Conservation (phyloP, 2,888 invertebrate genomes). For the Conops quadrifasciatus region DNA sequence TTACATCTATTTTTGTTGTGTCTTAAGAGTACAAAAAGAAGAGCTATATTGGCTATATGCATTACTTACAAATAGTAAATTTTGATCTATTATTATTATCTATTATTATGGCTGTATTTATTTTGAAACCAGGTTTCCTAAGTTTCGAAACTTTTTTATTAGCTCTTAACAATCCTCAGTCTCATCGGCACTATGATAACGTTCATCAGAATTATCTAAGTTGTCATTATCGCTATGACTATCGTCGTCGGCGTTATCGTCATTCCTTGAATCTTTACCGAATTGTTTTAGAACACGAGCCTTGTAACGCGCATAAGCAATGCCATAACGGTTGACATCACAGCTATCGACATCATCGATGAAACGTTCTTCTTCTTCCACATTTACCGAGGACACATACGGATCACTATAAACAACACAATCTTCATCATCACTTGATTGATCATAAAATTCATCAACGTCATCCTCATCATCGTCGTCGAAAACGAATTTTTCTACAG, state of each 20-base stretch:
- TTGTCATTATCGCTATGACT: slow-evolving; percentile 33
- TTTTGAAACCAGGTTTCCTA: neutral
- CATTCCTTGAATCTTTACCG: slow-evolving; percentile 39
- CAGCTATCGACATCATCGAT: slow-evolving; percentile 64
- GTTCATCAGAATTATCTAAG: slow-evolving; percentile 37
- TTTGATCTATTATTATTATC: too few relatives aligned
- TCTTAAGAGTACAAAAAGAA: too few relatives aligned
- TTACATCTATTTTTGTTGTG: too few relatives aligned
- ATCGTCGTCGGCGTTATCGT: slow-evolving; percentile 41
- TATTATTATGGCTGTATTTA: too few relatives aligned
- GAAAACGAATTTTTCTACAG: slow-evolving; percentile 66
- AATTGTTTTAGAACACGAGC: slow-evolving; percentile 64
- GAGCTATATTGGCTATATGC: too few relatives aligned
- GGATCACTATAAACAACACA: slow-evolving; percentile 53
- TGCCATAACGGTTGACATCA: slow-evolving; percentile 72
- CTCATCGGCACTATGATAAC: slow-evolving; percentile 40
- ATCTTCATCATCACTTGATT: slow-evolving; percentile 55
- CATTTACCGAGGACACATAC: slow-evolving; percentile 64
- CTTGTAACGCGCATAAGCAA: slow-evolving; percentile 75
- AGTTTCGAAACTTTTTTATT: too few relatives aligned
- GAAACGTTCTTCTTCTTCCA: slow-evolving; percentile 58
- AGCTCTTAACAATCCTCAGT: slow-evolving; percentile 27
- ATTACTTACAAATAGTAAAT: too few relatives aligned
- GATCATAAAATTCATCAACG: slow-evolving; percentile 23
- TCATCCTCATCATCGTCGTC: slow-evolving; percentile 45